Evolutionary conservation across 2,113 vertebrate genomes (phyloP).

Genomic region (Telmatochromis brichardi): DNA sequence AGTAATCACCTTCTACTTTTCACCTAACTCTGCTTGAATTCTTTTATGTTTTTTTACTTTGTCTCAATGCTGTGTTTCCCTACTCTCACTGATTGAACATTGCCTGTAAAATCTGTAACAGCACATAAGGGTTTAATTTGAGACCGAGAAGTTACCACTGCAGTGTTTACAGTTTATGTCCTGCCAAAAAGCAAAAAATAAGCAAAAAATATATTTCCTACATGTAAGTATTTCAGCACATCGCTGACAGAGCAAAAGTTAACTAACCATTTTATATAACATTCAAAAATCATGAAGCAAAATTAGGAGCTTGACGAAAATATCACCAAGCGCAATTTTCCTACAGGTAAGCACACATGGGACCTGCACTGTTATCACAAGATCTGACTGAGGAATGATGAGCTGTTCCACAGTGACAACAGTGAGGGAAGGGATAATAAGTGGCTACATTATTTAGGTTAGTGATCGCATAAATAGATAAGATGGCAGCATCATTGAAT

Average conservation of each 20-base stretch:
- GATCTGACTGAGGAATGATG: not conserved
- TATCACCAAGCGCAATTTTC: not conserved
- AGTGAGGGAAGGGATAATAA: not conserved
- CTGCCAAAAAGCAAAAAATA: not conserved
- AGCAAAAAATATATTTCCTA: not conserved
- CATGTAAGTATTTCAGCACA: not conserved
- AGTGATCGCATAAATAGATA: not conserved
- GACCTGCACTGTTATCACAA: not conserved
- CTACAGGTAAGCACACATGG: not conserved
- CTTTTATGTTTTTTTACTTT: not conserved
- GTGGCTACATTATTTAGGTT: conserved; percentile 2
- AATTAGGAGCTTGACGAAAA: not conserved
- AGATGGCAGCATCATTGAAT: not conserved
- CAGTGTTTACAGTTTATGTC: not conserved
- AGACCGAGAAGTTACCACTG: not conserved
- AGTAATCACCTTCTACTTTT: not conserved
- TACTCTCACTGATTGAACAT: not conserved
- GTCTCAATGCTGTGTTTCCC: not conserved
- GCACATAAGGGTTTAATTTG: not conserved
- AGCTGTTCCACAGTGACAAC: not conserved
- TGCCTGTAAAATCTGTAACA: not conserved
- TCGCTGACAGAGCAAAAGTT: not conserved
- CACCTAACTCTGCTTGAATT: not conserved
- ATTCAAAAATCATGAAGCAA: not conserved
- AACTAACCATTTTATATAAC: not conserved